phyloP scores from a whole-genome alignment of 2,113 vertebrate genomes.

The Falcunculus frontatus region DNA sequence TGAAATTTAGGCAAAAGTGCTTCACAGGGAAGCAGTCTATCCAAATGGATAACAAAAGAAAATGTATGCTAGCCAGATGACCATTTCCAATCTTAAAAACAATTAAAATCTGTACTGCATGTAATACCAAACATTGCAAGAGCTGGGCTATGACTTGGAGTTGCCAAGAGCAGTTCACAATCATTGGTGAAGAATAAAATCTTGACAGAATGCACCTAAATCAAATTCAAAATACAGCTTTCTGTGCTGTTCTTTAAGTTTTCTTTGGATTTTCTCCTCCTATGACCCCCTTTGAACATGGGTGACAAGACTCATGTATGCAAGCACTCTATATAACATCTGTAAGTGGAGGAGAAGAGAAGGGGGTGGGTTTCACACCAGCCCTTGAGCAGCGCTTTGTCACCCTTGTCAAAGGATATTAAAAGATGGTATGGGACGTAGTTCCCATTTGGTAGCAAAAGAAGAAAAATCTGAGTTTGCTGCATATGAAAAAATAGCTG shows the following conservation, averaged over 20 bases:
- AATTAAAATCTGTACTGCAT: neutral
- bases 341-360: neutral
- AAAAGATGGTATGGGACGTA: too few species aligned
- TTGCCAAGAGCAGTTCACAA: neutral
- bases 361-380: neutral
- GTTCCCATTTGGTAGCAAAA: neutral
- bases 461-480: neutral
- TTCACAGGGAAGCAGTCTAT: neutral
- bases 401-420: neutral
- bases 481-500: neutral
- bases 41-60: neutral
- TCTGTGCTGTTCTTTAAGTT: neutral
- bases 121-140: neutral
- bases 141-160: neutral
- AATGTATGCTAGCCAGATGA: neutral
- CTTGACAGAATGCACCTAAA: neutral
- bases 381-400: neutral
- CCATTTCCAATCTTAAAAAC: neutral
- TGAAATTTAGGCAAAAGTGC: neutral
- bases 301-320: neutral
- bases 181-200: neutral
- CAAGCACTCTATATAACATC: too few species aligned
- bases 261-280: neutral
- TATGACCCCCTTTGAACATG: accelerated
- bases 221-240: neutral